Base-by-base conservation (phyloP, 2,888 invertebrate species). In the Rhamphomyia laevipes region DNA sequence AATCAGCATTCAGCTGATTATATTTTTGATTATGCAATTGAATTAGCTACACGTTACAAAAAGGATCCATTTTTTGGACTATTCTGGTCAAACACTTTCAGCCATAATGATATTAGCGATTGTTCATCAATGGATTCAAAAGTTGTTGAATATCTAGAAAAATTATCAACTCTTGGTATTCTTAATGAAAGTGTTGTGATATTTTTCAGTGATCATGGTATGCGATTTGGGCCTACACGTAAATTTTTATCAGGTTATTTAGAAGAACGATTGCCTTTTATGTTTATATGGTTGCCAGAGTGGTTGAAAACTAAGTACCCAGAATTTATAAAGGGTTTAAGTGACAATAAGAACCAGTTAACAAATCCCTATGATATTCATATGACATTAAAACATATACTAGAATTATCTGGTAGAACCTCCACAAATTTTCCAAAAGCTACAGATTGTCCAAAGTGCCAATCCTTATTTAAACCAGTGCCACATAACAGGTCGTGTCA, bases 41-140 rank as follows among this genome's bases (percentile, higher is more conserved):
- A 86, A 59, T 82, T 87, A 58, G 77, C 78, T 0, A 71, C 73
- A 1, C 77, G 78, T 0, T 84, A 81, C 57, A 73, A 74, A 54
- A 70, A 75, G 30, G 69, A 76, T 9, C 76, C 80, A 0, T 82
- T 77, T 61, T 87, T 88, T 57, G 85, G 84, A 0, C 72, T 87
- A 15, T 86, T 87, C 62, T 88, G 87, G 87, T 77, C 83, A 55
- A 86, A 85, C 60, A 80, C 82, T 15, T 81, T 83, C 55, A 86
- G 84, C 57, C 86, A 86, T 61, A 80, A 84, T 55, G 74, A 77
- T 47, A 71, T 82, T 27, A 84, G 81, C 59, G 76, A 78, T 6
- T 78, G 82, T 0, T 76, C 81, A 17, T 74, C 79, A 31, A 80
- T 83, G 71, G 88, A 88, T 58, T 68, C 64, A 4, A 74, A 78